These are phyloP conservation scores for Diachrysia chrysitis DNA, from an alignment of 2,888 invertebrate genomes.

Conservation along the genomic window DNA sequence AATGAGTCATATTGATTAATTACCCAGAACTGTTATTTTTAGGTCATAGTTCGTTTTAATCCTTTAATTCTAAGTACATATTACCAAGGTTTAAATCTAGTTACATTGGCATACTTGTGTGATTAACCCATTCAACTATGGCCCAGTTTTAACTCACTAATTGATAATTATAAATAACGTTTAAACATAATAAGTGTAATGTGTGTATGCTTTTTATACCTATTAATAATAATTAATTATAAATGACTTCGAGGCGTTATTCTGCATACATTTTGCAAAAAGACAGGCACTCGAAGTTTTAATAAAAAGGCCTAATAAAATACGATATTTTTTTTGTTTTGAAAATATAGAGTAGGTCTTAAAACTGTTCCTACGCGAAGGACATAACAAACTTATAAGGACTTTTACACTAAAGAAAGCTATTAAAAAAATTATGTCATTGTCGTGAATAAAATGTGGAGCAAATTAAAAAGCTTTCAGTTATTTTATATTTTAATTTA, in stretches of 20 bases:
- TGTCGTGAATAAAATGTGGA: slow-evolving; percentile 3
- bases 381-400: not conserved
- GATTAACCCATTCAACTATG: slow-evolving; percentile 44
- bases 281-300: not conserved
- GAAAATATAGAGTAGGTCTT: not conserved
- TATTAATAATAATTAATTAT: not conserved
- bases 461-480: not conserved
- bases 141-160: slow-evolving; percentile 43
- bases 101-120: slow-evolving; percentile 43
- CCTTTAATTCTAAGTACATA: slow-evolving; percentile 46
- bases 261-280: too few species aligned
- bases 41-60: slow-evolving; percentile 43
- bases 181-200: slow-evolving; percentile 7
- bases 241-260: not conserved
- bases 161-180: slow-evolving; percentile 39
- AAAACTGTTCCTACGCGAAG: slow-evolving; percentile 1
- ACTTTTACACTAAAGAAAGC: not conserved
- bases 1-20: slow-evolving; percentile 52
- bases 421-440: not conserved
- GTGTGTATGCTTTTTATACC: not conserved
- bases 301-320: not conserved
- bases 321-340: not conserved
- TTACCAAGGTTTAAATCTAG: slow-evolving; percentile 29
- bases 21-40: slow-evolving; percentile 51
- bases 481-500: too few species aligned